These are phyloP conservation scores for Malthinus flaveolus DNA, from an alignment of 2,888 invertebrate genomes.

Conservation along the genomic window DNA sequence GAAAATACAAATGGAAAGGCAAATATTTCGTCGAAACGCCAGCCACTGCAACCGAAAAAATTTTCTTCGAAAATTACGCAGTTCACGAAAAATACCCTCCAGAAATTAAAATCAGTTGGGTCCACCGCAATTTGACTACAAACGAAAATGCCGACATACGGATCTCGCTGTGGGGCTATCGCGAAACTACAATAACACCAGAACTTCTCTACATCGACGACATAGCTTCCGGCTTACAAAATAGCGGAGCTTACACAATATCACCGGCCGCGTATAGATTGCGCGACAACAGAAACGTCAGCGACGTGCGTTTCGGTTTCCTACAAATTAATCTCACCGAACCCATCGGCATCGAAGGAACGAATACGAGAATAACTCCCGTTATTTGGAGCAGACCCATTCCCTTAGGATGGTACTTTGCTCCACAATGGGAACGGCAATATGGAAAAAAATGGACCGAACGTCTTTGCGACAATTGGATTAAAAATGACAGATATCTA, in stretches of 20 bases:
- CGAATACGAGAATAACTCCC: constrained; percentile 43
- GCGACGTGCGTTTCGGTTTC: constrained; percentile 83
- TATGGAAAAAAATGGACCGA: constrained; percentile 84
- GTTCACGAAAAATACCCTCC: constrained; percentile 74
- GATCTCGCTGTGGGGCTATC: constrained; percentile 88
- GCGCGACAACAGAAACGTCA: constrained; percentile 68
- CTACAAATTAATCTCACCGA: constrained; percentile 85
- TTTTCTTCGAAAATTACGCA: constrained; percentile 75
- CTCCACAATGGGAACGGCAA: constrained; percentile 81
- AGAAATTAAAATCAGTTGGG: constrained; percentile 81
- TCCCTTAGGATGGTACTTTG: constrained; percentile 92
- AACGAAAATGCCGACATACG: constrained; percentile 76
- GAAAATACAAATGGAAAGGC: constrained; percentile 86
- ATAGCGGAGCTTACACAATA: constrained; percentile 70
- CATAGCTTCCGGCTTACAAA: constrained; percentile 62
- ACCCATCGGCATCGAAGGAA: constrained; percentile 59
- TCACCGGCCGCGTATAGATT: constrained; percentile 72
- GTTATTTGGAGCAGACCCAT: constrained; percentile 90
- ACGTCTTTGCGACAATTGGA: constrained; percentile 87
- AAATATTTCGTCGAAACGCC: constrained; percentile 92
- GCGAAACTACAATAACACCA: constrained; percentile 80
- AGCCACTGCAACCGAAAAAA: constrained; percentile 81
- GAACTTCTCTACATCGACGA: constrained; percentile 80
- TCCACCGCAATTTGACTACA: constrained; percentile 80
- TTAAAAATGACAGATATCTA: constrained; percentile 76